Conservation (phyloP, 2,888 invertebrate genomes). For the Cinara cedri region DNA sequence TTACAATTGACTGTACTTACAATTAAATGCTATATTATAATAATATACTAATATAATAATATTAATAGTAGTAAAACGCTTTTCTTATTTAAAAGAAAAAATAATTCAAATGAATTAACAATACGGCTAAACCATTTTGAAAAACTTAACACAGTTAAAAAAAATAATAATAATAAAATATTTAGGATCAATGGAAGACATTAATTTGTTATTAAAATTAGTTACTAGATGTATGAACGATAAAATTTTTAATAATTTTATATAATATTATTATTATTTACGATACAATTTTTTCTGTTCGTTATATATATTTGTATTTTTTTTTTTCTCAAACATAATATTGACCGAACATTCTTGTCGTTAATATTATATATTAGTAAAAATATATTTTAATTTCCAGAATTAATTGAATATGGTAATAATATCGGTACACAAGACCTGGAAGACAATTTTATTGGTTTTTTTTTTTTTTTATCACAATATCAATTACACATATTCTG, state of each 20-base stretch:
- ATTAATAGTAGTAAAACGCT: no score
- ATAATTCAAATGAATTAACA: constrained; percentile 1
- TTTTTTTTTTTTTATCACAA: constrained; percentile 45
- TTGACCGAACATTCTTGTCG: constrained; percentile 5
- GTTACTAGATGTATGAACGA: background rate
- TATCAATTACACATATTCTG: constrained; percentile 39
- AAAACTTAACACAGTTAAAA: background rate
- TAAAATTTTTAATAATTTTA: background rate
- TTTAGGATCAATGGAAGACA: constrained; percentile 41
- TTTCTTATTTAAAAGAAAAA: background rate
- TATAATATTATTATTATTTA: constrained; percentile 24
- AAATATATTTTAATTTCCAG: constrained; percentile 27
- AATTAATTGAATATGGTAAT: constrained; percentile 16
- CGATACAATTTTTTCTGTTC: constrained; percentile 1
- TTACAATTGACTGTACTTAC: constrained; percentile 50
- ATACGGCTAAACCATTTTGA: background rate
- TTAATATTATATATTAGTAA: background rate
- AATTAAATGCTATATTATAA: constrained; percentile 34
- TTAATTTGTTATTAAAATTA: background rate
- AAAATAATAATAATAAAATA: background rate
- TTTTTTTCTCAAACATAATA: background rate
- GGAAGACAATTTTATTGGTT: constrained; percentile 49
- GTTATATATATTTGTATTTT: constrained; percentile 8
- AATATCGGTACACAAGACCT: constrained; percentile 5
- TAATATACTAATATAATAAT: background rate